These are phyloP conservation scores for Notodonta dromedarius DNA, from an alignment of 2,888 invertebrate genomes.

Conservation along the genomic window DNA sequence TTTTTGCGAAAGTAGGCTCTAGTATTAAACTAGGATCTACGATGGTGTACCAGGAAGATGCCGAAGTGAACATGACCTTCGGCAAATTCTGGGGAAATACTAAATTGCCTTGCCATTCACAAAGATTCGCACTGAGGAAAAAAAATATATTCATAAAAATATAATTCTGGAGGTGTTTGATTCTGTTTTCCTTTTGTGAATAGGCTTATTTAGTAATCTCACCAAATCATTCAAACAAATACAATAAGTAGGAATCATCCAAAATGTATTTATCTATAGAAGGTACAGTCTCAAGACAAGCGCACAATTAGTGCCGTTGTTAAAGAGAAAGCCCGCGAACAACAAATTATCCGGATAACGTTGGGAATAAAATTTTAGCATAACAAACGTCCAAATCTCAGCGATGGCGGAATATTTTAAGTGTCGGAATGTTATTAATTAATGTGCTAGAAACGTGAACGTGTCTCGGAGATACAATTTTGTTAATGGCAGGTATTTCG, in stretches of 20 bases:
- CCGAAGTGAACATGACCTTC: too few relatives aligned
- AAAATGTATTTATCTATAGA: background rate
- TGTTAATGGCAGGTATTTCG: background rate
- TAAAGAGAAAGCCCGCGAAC: conserved; percentile 5
- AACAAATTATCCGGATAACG: conserved; percentile 20
- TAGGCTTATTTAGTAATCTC: too few relatives aligned
- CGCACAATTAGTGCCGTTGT: conserved; percentile 10
- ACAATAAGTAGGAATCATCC: background rate
- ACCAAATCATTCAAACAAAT: background rate
- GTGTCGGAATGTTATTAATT: conserved; percentile 23
- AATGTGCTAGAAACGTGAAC: conserved; percentile 11
- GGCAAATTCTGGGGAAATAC: too few relatives aligned
- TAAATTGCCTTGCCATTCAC: too few relatives aligned
- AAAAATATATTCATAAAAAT: too few relatives aligned
- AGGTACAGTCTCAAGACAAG: background rate
- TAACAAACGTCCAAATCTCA: conserved; percentile 9
- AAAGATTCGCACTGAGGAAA: too few relatives aligned
- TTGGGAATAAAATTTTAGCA: conserved; percentile 18
- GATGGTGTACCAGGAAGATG: too few relatives aligned
- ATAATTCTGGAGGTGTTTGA: too few relatives aligned
- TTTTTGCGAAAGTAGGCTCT: too few relatives aligned
- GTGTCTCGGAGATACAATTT: background rate
- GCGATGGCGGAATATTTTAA: conserved; percentile 10
- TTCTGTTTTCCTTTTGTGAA: too few relatives aligned
- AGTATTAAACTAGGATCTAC: too few relatives aligned